These are phyloP conservation scores for Hydrophis major DNA, from an alignment of 2,797 vertebrate species.

Conservation along the genomic window DNA sequence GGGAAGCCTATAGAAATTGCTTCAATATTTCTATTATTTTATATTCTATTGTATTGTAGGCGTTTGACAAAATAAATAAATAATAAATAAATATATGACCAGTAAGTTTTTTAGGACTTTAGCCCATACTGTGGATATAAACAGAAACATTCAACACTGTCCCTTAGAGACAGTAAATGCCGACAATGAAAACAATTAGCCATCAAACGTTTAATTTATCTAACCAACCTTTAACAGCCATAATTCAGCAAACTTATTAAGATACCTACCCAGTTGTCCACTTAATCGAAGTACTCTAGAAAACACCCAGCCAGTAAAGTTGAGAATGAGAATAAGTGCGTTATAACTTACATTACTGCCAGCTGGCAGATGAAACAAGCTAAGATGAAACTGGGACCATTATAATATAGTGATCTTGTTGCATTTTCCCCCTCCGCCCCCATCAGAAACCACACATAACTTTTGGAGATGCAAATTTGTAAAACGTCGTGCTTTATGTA, in stretches of 20 bases:
- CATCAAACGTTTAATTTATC: constrained; percentile 47
- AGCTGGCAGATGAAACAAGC: constrained; percentile 49
- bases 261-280: constrained; percentile 54
- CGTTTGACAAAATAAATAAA: too few species aligned
- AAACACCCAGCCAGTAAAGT: constrained; percentile 47
- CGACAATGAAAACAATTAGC: constrained; percentile 63
- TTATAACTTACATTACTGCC: constrained; percentile 57
- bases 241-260: constrained; percentile 56
- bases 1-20: constrained; percentile 16
- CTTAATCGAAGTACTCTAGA: constrained; percentile 55
- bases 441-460: constrained; percentile 69
- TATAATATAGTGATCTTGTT: constrained; percentile 64
- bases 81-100: neutral
- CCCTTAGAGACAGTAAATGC: constrained; percentile 64
- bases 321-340: constrained; percentile 54
- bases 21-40: neutral
- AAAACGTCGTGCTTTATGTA: constrained; percentile 73
- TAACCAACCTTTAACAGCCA: constrained; percentile 20
- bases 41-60: too few species aligned
- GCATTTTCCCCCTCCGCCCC: constrained; percentile 62
- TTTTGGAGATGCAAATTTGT: constrained; percentile 76
- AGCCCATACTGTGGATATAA: constrained; percentile 36
- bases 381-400: constrained; percentile 43
- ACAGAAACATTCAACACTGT: constrained; percentile 39
- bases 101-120: constrained; percentile 31